Evolutionary conservation across 2,888 invertebrate genomes (phyloP), one percentile per base, ranked within the genome.

Genomic region (Acronicta psi): DNA sequence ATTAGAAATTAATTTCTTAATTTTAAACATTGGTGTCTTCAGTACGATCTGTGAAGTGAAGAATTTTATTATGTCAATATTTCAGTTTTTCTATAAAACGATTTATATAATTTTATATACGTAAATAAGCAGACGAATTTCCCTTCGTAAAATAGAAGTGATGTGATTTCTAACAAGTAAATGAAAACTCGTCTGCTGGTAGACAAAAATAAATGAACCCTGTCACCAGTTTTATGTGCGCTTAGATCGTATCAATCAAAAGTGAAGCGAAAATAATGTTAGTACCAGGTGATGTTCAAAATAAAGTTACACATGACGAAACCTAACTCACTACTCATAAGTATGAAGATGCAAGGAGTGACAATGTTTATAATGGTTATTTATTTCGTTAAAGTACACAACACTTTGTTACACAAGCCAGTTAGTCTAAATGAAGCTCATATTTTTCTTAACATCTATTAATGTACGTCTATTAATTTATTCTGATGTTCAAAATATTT

Each of bases 391-490:
- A 86, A 81, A 78, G 79, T 88, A 89, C 88, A 90, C 87, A 89
- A 89, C 89, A 89, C 86, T 83, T 85, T 84, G 87, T 87, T 86
- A 91, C 88, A 89, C 82, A 93, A 93, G 93, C 93, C 91, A 89
- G 90, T 93, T 83, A 92, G 81, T 91, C 93, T 93, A 92, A 92
- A 93, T 82, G 86, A 94, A 94, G 93, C 93, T 94, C 93, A 92
- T 93, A 87, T 92, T 92, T 93, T 90, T 91, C 93, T 93, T 93
- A 94, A 89, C 80, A 87, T 79, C 92, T 93, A 93, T 89, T 83
- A 81, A 87, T 82, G 84, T 86, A 85, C 77, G 81, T 84, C 84
- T 85, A 84, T 83, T 80, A 81, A 62, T 69, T 65, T 73, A 76
- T 65, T 73, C 38, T 69, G 74, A 73, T 79, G 63, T 66, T 59